A percentile compares a stretch with the other conserved stretches of the same genome.
Conservation (phyloP, 2,797 vertebrate genomes). For the Notoglanidium macrostoma region DNA sequence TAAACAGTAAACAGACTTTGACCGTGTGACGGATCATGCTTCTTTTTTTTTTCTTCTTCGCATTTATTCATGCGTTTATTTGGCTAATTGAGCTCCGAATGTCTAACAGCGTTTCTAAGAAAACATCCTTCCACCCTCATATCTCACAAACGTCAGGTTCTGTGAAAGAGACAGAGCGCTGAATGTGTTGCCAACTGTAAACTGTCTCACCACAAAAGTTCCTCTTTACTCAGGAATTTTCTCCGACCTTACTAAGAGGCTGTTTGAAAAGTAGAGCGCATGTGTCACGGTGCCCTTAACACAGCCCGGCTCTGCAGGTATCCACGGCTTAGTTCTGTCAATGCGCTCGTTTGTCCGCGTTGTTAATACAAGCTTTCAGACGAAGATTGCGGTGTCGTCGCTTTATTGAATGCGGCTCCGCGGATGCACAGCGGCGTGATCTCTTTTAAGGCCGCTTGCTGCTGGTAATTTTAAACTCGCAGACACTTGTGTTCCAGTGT, state of each 20-base stretch:
- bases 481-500: conserved; percentile 24
- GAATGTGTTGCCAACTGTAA: neutral
- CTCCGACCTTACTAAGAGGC: conserved; percentile 18
- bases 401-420: conserved; percentile 44
- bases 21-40: neutral
- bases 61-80: neutral
- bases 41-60: no score
- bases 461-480: conserved; percentile 39
- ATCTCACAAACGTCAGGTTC: neutral
- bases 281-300: conserved; percentile 55
- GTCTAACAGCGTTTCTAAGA: neutral
- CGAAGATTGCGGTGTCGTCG: conserved; percentile 25
- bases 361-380: conserved; percentile 47
- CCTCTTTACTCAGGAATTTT: conserved; percentile 29
- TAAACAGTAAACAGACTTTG: neutral
- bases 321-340: conserved; percentile 52
- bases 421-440: conserved; percentile 15
- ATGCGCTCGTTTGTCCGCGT: conserved; percentile 47
- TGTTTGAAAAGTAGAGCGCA: conserved; percentile 52
- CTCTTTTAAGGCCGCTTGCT: conserved; percentile 31
- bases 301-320: conserved; percentile 14
- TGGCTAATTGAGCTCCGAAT: neutral
- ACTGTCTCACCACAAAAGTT: conserved; percentile 3
- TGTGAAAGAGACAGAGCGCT: neutral
- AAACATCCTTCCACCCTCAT: neutral